These are phyloP conservation scores for Atethmia centrago DNA, from an alignment of 2,888 invertebrate genomes.

Conservation along the genomic window DNA sequence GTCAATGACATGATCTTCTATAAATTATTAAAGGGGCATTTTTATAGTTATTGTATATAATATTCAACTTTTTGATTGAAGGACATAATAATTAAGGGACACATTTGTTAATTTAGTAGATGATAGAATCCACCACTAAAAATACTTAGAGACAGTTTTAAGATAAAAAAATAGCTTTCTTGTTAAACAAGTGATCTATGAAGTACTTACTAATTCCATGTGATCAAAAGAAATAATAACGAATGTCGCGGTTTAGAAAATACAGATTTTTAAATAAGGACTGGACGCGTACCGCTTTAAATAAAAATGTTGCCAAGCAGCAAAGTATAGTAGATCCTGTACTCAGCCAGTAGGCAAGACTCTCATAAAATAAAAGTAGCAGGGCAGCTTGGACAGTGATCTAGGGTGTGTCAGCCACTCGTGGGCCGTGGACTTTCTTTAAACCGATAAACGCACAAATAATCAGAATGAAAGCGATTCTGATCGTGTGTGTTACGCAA, in stretches of 20 bases:
- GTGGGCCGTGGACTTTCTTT: not conserved
- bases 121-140: not conserved
- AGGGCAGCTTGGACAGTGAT: not conserved
- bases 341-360: not conserved
- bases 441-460: not conserved
- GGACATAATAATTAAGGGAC: not conserved
- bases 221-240: not conserved
- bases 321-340: not conserved
- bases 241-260: not conserved
- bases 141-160: not conserved
- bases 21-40: not conserved
- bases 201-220: not conserved
- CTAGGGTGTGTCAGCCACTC: not conserved
- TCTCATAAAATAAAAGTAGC: not conserved
- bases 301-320: not conserved
- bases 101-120: not conserved
- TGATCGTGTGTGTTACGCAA: slow-evolving; percentile 5
- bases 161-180: not conserved
- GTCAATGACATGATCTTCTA: slow-evolving; percentile 4
- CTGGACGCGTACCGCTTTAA: not conserved
- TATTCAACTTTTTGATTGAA: slow-evolving; percentile 2
- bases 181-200: not conserved
- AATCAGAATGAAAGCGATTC: slow-evolving; percentile 14
- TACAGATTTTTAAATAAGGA: not conserved
- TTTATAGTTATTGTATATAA: too few relatives aligned